phyloP scores from a whole-genome alignment of 2,888 invertebrate species.

The Cacoxenus indagator region DNA sequence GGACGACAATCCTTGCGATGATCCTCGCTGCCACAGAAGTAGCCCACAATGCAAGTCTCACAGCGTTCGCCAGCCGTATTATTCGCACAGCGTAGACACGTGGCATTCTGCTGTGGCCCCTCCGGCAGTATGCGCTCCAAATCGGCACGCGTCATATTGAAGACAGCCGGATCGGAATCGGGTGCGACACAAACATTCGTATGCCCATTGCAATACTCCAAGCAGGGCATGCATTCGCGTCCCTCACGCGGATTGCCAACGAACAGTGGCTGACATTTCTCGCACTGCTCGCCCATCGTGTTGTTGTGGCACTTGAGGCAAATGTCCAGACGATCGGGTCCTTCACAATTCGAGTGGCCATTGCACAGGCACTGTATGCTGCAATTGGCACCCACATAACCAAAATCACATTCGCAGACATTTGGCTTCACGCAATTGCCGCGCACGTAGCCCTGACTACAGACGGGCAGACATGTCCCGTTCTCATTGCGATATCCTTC shows the following conservation, averaged over 20 bases:
- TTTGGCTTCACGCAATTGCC: conserved; percentile 88
- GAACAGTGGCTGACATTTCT: conserved; percentile 89
- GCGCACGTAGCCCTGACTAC: conserved; percentile 87
- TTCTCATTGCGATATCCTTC: conserved; percentile 78
- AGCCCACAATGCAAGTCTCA: conserved; percentile 83
- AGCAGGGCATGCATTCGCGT: conserved; percentile 88
- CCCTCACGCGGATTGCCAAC: conserved; percentile 92
- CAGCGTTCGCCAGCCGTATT: conserved; percentile 85
- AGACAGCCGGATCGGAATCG: conserved; percentile 70
- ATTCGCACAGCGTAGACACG: conserved; percentile 88
- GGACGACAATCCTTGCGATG: conserved; percentile 82
- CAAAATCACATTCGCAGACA: conserved; percentile 91
- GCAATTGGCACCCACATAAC: conserved; percentile 94
- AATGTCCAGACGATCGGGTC: conserved; percentile 84
- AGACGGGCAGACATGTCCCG: conserved; percentile 82
- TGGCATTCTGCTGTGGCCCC: conserved; percentile 80
- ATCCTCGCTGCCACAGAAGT: conserved; percentile 83
- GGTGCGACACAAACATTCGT: conserved; percentile 82
- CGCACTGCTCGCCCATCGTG: conserved; percentile 93
- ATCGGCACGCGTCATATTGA: conserved; percentile 73
- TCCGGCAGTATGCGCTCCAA: conserved; percentile 78
- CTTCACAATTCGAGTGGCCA: conserved; percentile 92
- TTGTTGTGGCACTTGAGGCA: conserved; percentile 91
- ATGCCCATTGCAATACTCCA: conserved; percentile 91
- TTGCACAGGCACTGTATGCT: conserved; percentile 95